Evolutionary conservation across 2,113 vertebrate genomes (phyloP).

Genomic region (Boulengeromyrus knoepffleri): DNA sequence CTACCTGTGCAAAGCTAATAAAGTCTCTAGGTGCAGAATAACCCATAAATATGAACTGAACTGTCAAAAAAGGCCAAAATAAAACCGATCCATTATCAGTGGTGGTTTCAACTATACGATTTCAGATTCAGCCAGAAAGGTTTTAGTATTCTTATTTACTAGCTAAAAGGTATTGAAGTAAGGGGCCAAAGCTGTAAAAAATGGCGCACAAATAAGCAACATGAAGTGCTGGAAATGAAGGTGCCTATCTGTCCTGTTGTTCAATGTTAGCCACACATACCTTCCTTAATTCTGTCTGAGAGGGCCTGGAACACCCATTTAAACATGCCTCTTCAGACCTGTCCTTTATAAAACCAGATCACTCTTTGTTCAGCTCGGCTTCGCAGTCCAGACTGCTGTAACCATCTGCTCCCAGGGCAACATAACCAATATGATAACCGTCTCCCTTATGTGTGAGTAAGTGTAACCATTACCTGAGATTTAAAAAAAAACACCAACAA

Average conservation of each 20-base stretch:
- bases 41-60: background rate
- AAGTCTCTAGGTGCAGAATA: background rate
- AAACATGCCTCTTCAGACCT: background rate
- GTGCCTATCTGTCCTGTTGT: background rate
- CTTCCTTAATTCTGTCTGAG: background rate
- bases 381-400: background rate
- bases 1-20: background rate
- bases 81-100: background rate
- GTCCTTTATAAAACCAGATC: background rate
- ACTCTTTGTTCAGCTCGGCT: background rate
- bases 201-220: background rate
- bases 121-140: background rate
- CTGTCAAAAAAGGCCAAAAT: background rate
- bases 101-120: background rate
- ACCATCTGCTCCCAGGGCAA: background rate
- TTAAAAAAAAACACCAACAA: background rate
- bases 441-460: background rate
- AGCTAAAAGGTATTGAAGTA: background rate
- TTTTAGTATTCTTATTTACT: background rate
- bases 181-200: background rate
- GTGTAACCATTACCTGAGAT: background rate
- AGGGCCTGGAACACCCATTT: background rate
- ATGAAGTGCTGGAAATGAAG: background rate
- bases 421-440: background rate
- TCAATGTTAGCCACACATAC: background rate